A percentile compares a stretch with the other conserved stretches of the same genome.
These are phyloP conservation scores for Saccopteryx bilineata DNA, from an alignment of 2,113 vertebrate species.

Conservation along the genomic window DNA sequence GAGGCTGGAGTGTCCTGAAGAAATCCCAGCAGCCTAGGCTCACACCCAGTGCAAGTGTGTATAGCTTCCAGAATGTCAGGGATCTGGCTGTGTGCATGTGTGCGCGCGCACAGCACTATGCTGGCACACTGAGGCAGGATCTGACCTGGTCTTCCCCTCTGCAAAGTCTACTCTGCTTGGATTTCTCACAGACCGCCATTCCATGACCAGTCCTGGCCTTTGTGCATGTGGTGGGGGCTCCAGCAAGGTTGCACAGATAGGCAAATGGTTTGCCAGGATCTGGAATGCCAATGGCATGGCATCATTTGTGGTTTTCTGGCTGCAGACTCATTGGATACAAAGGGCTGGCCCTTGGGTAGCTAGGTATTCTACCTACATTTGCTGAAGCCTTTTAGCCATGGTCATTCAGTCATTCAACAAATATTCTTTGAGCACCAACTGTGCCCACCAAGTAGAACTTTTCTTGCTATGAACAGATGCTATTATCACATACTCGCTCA, in stretches of 20 bases:
- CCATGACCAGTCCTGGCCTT: background rate
- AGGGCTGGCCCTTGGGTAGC: background rate
- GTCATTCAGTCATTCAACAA: background rate
- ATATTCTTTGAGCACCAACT: background rate
- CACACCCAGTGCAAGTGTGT: background rate
- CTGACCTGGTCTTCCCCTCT: background rate
- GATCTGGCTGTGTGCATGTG: background rate
- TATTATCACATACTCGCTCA: accelerated
- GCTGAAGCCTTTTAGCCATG: background rate
- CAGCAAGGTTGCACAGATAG: background rate
- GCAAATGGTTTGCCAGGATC: too few relatives aligned
- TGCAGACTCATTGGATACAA: background rate
- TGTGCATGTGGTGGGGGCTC: background rate
- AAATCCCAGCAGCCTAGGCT: background rate
- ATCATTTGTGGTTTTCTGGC: background rate
- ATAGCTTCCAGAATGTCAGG: too few relatives aligned
- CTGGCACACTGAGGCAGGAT: background rate
- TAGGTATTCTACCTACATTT: background rate
- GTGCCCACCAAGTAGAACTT: background rate
- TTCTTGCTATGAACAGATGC: background rate
- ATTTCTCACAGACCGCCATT: background rate
- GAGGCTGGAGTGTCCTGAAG: background rate
- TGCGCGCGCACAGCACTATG: background rate
- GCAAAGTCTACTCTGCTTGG: background rate
- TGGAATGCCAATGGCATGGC: too few relatives aligned